Conservation (phyloP, 1,140 invertebrate species). For the Calycopis cecrops region DNA sequence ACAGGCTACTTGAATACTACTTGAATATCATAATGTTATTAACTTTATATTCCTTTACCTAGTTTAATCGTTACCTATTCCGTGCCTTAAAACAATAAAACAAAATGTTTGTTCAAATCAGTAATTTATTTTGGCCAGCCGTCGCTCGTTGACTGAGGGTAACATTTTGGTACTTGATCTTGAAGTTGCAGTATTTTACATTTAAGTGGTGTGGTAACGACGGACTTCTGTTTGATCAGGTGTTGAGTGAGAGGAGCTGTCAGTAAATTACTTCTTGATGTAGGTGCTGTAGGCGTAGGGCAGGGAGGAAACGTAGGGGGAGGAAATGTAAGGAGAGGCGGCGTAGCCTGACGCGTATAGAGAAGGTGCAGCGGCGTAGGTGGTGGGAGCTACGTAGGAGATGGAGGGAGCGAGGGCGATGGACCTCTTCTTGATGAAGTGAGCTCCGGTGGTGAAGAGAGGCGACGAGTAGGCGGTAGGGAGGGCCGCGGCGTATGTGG, state of each 20-base stretch:
- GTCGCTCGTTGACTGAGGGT: too few species aligned
- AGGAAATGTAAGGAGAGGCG: background rate
- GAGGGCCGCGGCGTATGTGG: background rate
- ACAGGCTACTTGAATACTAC: too few species aligned
- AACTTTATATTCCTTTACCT: too few species aligned
- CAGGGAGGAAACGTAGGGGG: slow-evolving; percentile 3
- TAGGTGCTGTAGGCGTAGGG: slow-evolving; percentile 15
- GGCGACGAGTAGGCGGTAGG: background rate
- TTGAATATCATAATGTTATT: too few species aligned
- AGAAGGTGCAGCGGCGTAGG: slow-evolving; percentile 11
- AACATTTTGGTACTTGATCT: too few species aligned
- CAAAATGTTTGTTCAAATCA: too few species aligned
- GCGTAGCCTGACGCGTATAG: background rate
- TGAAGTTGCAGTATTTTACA: too few species aligned
- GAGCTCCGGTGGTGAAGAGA: background rate
- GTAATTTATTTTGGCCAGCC: too few species aligned
- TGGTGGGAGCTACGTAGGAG: background rate
- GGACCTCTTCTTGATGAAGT: slow-evolving; percentile 4
- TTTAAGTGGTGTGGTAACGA: too few species aligned
- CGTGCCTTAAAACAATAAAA: too few species aligned
- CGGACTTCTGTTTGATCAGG: too few species aligned
- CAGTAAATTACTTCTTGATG: slow-evolving; percentile 19
- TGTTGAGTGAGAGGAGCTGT: background rate
- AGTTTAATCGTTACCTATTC: too few species aligned
- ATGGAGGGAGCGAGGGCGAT: background rate